These are phyloP conservation scores for Hemicentrotus pulcherrimus DNA, from an alignment of 35 echinoderm and acorn worm genomes.

Conservation along the genomic window DNA sequence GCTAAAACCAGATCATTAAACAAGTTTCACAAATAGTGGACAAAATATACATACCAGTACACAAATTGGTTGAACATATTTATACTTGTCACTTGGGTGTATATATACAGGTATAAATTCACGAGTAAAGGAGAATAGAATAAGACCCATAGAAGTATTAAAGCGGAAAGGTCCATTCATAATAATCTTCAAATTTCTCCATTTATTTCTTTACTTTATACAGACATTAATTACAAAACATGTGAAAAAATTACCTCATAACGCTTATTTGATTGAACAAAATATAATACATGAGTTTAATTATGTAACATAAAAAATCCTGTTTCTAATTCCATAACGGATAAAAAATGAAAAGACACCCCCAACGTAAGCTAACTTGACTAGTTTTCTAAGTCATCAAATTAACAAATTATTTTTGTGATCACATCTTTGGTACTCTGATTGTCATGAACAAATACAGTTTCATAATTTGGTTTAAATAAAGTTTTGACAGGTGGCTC, in stretches of 20 bases:
- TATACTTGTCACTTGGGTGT: neutral
- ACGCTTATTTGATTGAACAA: neutral
- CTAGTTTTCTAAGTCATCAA: neutral
- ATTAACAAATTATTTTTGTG: neutral
- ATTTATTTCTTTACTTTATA: neutral
- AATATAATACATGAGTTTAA: neutral
- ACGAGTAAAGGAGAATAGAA: neutral
- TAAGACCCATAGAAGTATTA: neutral
- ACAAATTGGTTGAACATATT: neutral
- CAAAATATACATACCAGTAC: neutral
- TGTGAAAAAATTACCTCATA: neutral
- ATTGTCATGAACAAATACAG: neutral
- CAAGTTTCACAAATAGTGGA: neutral
- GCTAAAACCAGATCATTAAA: neutral
- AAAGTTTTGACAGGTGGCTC: neutral
- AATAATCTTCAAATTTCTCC: neutral
- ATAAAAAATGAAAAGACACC: neutral
- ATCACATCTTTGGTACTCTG: neutral
- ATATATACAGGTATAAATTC: no score
- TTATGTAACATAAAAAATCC: neutral
- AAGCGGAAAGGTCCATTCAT: neutral
- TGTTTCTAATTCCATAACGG: neutral
- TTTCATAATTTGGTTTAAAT: neutral
- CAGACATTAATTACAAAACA: no score
- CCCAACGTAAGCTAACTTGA: neutral